Percentiles rank a stretch among this genome's conserved stretches.
Evolutionary conservation across 2,797 vertebrate genomes (phyloP).

Genomic region (Pangasius larnaudii): DNA sequence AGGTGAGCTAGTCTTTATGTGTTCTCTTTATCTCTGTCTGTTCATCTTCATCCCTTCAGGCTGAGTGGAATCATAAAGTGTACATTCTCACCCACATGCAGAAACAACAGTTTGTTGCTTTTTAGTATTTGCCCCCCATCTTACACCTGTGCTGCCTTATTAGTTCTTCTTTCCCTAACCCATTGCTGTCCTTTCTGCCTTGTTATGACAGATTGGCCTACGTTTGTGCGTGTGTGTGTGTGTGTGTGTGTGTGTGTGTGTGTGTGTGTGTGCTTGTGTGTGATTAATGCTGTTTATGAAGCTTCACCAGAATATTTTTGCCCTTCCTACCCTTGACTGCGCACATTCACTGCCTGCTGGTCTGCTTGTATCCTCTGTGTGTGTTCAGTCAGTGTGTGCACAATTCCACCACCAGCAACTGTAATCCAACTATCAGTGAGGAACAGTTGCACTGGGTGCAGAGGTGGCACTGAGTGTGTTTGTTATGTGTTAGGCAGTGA

Average conservation of each 20-base stretch:
- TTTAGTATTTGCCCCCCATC: constrained; percentile 38
- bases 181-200: constrained; percentile 49
- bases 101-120: constrained; percentile 18
- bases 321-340: constrained; percentile 24
- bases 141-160: constrained; percentile 26
- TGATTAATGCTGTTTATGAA: constrained; percentile 25
- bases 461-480: constrained; percentile 20
- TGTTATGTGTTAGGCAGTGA: constrained; percentile 30
- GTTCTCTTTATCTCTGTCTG: constrained; percentile 31
- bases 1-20: constrained; percentile 48
- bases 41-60: constrained; percentile 25
- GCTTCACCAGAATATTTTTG: constrained; percentile 30
- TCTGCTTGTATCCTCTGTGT: constrained; percentile 13
- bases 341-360: constrained; percentile 32
- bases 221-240: background rate
- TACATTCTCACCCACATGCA: background rate
- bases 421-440: constrained; percentile 30
- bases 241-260: background rate
- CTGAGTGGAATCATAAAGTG: constrained; percentile 26
- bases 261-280: constrained; percentile 24
- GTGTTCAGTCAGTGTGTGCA: constrained; percentile 23
- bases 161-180: constrained; percentile 8
- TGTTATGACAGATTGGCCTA: constrained; percentile 41
- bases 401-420: constrained; percentile 30
- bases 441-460: constrained; percentile 26